Evolutionary conservation across 1,140 invertebrate genomes (phyloP).

Genomic region (Cheumatopsyche charites): DNA sequence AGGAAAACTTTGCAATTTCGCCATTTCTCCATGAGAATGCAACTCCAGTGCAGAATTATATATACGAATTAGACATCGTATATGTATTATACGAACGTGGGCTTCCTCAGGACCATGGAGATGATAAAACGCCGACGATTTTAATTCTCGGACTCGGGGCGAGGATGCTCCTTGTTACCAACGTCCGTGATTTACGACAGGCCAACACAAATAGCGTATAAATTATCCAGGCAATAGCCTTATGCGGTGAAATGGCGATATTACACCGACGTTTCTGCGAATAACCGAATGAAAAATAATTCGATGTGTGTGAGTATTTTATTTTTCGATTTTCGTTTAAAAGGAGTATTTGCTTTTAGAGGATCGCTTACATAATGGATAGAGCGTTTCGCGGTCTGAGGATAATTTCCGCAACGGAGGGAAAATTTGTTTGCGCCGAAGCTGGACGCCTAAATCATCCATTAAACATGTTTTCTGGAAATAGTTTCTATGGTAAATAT

Average conservation of each 20-base stretch:
- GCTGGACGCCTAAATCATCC: too few species aligned
- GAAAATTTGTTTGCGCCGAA: not conserved
- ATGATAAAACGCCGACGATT: slow-evolving; percentile 24
- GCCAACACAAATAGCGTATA: slow-evolving; percentile 37
- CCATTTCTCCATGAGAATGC: too few species aligned
- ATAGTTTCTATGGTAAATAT: too few species aligned
- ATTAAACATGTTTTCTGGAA: too few species aligned
- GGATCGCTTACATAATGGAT: too few species aligned
- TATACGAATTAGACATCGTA: too few species aligned
- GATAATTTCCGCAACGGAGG: not conserved
- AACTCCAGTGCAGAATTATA: too few species aligned
- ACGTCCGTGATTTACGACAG: slow-evolving; percentile 36
- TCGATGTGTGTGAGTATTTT: not conserved
- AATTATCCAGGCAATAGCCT: slow-evolving; percentile 30
- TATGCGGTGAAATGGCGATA: too few species aligned
- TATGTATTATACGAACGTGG: too few species aligned
- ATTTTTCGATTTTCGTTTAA: too few species aligned
- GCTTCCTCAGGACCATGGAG: too few species aligned
- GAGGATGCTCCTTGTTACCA: slow-evolving; percentile 20
- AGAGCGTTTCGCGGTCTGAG: not conserved
- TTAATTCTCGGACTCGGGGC: slow-evolving; percentile 29
- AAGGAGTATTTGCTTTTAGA: not conserved
- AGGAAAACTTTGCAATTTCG: too few species aligned
- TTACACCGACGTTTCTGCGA: not conserved
- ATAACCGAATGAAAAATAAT: not conserved